Evolutionary conservation across 2,113 vertebrate genomes (phyloP), one percentile per base, ranked within the genome.

Genomic region (Petrocephalus zakoni): DNA sequence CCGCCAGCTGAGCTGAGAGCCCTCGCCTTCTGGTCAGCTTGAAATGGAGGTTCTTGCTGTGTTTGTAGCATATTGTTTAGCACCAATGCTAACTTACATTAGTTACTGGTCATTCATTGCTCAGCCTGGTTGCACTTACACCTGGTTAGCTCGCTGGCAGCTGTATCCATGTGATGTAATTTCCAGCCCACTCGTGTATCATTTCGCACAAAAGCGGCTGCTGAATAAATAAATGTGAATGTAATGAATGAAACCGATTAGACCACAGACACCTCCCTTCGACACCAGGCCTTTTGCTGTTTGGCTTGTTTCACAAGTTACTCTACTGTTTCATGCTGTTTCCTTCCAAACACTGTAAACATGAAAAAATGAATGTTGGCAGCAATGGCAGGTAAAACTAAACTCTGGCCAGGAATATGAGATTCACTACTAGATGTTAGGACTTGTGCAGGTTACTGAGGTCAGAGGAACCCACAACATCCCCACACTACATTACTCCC

Each of bases 1-100:
- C 95, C 93, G 93, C 94, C 93, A 90, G 89, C 93, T 93, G 94
- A 92, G 93, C 95, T 91, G 93, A 94, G 92, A 93, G 92, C 92
- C 81, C 61, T 29, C 4, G 29, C 61, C 58, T 68, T 49, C 53
- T 15, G 42, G 56, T 49, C 22, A 42, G 37, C 17, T 46, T 81
- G 75, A 46, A 81, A 81, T 68, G n/a, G 11, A 68, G 61, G 25
- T 68, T 29, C 10, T 29, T 25, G 61, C 61, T 64, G n/a, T 64
- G n/a, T 64, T 64, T 64, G 58, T 25, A 64, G 58, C 8, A 64
- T 64, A 64, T 11, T 3, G n/a, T 64, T 64, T 25, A 68, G 61
- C 61, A 4, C n/a, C 61, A 68, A 9, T 68, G 61, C 61, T 25
- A 68, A 29, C 61, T 68, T 13, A 68, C 10, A 68, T 68, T 29